Evolutionary conservation across 1,140 invertebrate genomes (phyloP).

Genomic region (Aphis gossypii): DNA sequence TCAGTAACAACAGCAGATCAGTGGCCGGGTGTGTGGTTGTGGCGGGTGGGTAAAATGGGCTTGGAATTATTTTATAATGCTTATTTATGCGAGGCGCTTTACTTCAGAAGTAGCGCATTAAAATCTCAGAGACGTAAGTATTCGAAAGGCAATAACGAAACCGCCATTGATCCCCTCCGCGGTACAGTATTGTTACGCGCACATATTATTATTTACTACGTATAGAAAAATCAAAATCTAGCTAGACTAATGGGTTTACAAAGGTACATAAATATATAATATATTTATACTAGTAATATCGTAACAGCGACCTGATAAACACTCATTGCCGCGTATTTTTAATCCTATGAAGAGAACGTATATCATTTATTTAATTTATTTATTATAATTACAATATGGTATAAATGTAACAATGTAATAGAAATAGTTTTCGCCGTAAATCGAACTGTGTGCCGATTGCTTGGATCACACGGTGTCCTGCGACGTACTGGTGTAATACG

Average conservation of each 20-base stretch:
- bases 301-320: neutral
- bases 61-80: slow-evolving; percentile 57
- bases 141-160: slow-evolving; percentile 52
- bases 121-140: slow-evolving; percentile 50
- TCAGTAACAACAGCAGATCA: neutral
- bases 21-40: neutral
- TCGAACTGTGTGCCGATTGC: neutral
- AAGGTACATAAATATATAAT: neutral
- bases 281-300: neutral
- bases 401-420: neutral
- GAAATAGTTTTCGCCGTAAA: neutral
- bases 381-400: too few relatives aligned
- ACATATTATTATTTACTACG: too few relatives aligned
- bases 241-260: neutral
- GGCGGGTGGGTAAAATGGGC: neutral
- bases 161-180: slow-evolving; percentile 19
- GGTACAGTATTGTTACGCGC: neutral
- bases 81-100: slow-evolving; percentile 56
- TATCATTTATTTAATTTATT: too few relatives aligned
- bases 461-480: neutral
- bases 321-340: neutral
- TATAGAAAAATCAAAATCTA: neutral
- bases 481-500: neutral
- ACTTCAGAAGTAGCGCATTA: slow-evolving; percentile 44
- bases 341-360: too few relatives aligned